Evolutionary conservation across 2,113 vertebrate species (phyloP).

Genomic region (Labeo rohita): DNA sequence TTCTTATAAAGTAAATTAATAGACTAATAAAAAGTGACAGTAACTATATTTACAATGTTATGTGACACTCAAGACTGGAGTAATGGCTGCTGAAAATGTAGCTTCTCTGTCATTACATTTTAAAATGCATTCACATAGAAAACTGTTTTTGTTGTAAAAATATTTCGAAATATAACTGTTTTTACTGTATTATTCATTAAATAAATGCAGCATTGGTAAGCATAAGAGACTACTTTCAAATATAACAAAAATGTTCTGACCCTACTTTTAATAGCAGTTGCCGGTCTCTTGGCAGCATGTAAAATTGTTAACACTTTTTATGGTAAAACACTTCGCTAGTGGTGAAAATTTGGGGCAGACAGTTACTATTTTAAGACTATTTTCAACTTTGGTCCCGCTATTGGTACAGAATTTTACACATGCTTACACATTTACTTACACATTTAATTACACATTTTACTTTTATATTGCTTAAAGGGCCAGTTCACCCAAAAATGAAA

Average conservation of each 20-base stretch:
- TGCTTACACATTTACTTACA: too few relatives aligned
- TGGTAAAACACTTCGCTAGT: background rate
- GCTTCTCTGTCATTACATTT: background rate
- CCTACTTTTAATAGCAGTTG: background rate
- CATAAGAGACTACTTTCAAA: background rate
- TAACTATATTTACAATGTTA: too few relatives aligned
- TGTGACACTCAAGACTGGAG: background rate
- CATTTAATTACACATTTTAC: background rate
- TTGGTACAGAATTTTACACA: background rate
- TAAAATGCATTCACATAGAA: background rate
- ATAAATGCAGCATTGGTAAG: background rate
- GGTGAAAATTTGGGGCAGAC: background rate
- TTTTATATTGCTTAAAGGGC: background rate
- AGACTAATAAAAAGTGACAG: too few relatives aligned
- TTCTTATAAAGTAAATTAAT: background rate
- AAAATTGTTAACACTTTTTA: background rate
- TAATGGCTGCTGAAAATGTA: background rate
- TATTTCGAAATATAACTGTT: background rate
- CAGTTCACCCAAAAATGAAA: too few relatives aligned
- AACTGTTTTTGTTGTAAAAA: background rate
- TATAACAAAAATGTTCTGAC: background rate
- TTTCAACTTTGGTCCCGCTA: background rate
- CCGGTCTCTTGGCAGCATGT: background rate
- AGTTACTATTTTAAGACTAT: background rate
- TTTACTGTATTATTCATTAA: background rate